Evolutionary conservation across 2,797 vertebrate species (phyloP), one percentile per base, ranked within the genome.

Genomic region (Limnodromus scolopaceus): DNA sequence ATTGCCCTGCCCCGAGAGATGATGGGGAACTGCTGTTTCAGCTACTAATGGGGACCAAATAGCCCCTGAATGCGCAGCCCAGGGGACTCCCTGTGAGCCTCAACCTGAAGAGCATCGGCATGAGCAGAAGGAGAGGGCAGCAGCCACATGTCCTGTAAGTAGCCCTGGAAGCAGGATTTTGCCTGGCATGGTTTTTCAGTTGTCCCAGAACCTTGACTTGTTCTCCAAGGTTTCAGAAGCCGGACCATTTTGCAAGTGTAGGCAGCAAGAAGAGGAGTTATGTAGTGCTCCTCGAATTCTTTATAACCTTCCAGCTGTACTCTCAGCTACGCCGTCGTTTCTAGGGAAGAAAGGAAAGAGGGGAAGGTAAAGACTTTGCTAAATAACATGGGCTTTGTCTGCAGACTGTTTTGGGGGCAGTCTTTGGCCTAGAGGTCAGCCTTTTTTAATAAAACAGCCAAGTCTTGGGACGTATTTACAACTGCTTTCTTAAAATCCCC

Each of bases 51-150:
- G 38, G 45, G 53, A 61, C 27, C 14, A 76, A 65, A 76, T 7
- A 28, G 11, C 15, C 39, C 49, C 41, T 64, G 32, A 64, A 60
- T 28, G 7, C 41, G 28, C 23, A 83, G 18, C 14, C 18, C 0
- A 0, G 5, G 8, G 5, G 22, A 34, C 57, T 24, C 45, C 5
- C 14, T 49, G 19, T 0, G 7, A 79, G 15, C 12, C 23, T 27
- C 2, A 2, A 78, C 16, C 11, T 38, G 46, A 76, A 51, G 22
- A 81, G 13, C n/a, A 11, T 23, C 38, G 61, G 23, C n/a, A 54
- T 43, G 24, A 66, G 58, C 43, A 82, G 58, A 71, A 34, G 77
- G 13, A 86, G 45, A 51, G 13, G 27, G 30, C 43, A 84, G 45
- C 24, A 75, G 41, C 27, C 3, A 0, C 28, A 3, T 23, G 13